Evolutionary conservation across 2,888 invertebrate genomes (phyloP).

Genomic region (Globia sparganii): DNA sequence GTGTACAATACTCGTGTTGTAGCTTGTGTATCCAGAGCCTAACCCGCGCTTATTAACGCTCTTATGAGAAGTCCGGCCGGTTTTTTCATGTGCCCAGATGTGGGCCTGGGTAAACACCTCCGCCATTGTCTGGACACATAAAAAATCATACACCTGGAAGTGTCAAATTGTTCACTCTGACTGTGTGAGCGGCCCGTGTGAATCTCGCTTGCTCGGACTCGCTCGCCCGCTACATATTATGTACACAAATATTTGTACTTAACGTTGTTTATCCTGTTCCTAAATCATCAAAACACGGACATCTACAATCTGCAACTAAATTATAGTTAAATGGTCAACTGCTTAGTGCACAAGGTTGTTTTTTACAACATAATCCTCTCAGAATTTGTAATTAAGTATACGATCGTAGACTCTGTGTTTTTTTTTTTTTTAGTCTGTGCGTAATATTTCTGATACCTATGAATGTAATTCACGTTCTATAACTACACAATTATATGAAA

Average conservation of each 20-base stretch:
- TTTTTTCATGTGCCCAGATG: slow-evolving; percentile 89
- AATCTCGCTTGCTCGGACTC: slow-evolving; percentile 75
- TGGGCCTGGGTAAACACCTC: slow-evolving; percentile 86
- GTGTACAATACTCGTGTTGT: slow-evolving; percentile 74
- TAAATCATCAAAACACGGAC: slow-evolving; percentile 52
- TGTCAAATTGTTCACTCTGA: slow-evolving; percentile 89
- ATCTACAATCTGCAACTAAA: slow-evolving; percentile 53
- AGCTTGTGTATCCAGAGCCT: slow-evolving; percentile 63
- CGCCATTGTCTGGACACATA: slow-evolving; percentile 83
- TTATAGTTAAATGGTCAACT: slow-evolving; percentile 43
- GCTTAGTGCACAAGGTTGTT: slow-evolving; percentile 39
- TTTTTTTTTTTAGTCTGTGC: slow-evolving; percentile 14
- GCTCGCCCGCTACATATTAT: slow-evolving; percentile 69
- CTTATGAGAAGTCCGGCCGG: slow-evolving; percentile 88
- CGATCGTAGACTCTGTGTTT: background rate
- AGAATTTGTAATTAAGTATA: slow-evolving; percentile 33
- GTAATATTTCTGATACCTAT: slow-evolving; percentile 37
- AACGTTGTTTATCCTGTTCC: slow-evolving; percentile 39
- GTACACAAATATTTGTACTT: slow-evolving; percentile 65
- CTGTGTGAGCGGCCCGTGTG: slow-evolving; percentile 86
- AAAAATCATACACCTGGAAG: slow-evolving; percentile 90
- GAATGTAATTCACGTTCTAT: slow-evolving; percentile 46
- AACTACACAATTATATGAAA: slow-evolving; percentile 56
- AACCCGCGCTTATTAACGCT: slow-evolving; percentile 85
- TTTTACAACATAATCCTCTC: slow-evolving; percentile 41